phyloP scores from a whole-genome alignment of 2,113 vertebrate genomes.

The Tylochromis polylepis region DNA sequence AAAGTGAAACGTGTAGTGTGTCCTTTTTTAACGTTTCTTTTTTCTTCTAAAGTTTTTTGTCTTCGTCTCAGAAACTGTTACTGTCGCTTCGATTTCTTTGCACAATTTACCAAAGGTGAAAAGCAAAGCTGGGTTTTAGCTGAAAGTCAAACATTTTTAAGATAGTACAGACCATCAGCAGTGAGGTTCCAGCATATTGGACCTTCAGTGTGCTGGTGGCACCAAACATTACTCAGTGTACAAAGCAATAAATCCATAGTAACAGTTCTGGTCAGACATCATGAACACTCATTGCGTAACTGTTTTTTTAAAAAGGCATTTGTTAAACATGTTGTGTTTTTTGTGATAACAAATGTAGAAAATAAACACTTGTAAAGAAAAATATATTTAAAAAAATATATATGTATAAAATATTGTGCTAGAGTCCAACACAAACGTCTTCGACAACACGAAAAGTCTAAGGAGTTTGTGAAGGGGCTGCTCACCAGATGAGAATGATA shows the following conservation, averaged over 20 bases:
- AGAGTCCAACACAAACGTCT: slow-evolving; percentile 68
- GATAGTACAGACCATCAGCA: slow-evolving; percentile 12
- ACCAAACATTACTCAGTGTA: slow-evolving; percentile 84
- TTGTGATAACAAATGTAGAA: slow-evolving; percentile 74
- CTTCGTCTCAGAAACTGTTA: slow-evolving; percentile 70
- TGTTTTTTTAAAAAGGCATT: slow-evolving; percentile 55
- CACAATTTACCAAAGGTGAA: slow-evolving; percentile 75
- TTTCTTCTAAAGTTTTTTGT: slow-evolving; percentile 28
- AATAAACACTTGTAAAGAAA: slow-evolving; percentile 74
- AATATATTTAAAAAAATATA: slow-evolving; percentile 41
- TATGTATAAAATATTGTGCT: slow-evolving; percentile 68
- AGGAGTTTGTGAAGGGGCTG: slow-evolving; percentile 67
- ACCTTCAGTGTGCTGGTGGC: slow-evolving; percentile 11
- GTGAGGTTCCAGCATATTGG: background rate
- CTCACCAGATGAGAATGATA: slow-evolving; percentile 81
- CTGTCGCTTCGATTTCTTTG: slow-evolving; percentile 73
- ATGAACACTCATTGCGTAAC: slow-evolving; percentile 77
- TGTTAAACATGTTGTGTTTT: slow-evolving; percentile 69
- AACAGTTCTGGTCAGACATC: slow-evolving; percentile 70
- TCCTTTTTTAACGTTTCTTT: background rate
- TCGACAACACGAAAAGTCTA: slow-evolving; percentile 31
- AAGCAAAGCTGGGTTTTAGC: slow-evolving; percentile 48
- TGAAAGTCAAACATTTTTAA: slow-evolving; percentile 15
- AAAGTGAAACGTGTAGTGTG: slow-evolving; percentile 43
- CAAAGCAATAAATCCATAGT: slow-evolving; percentile 93